Percentiles rank a stretch among this genome's conserved stretches.
phyloP scores from a whole-genome alignment of 2,113 vertebrate genomes.

The Turdus rufiventris region DNA sequence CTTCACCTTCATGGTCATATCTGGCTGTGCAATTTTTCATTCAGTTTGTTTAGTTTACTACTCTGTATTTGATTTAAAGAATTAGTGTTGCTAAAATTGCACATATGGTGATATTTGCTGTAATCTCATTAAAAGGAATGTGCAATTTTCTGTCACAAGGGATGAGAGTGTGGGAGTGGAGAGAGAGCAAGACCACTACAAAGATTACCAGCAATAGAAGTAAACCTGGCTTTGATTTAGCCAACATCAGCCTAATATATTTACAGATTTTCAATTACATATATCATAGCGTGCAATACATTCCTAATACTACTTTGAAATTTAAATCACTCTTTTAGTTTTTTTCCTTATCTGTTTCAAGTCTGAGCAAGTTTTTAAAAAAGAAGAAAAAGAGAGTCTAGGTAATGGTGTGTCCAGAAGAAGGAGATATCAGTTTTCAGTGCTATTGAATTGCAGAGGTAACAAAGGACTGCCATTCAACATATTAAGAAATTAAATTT shows the following conservation, averaged over 20 bases:
- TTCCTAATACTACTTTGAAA: background rate
- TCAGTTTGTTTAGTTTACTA: background rate
- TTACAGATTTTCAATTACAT: constrained; percentile 43
- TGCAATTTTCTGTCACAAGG: background rate
- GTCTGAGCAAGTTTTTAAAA: background rate
- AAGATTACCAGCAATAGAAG: background rate
- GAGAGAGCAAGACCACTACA: background rate
- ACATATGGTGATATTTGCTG: background rate
- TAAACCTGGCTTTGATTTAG: constrained; percentile 8
- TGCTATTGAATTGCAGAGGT: background rate
- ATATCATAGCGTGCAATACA: background rate
- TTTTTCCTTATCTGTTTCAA: background rate
- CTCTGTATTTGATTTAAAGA: background rate
- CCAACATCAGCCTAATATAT: background rate
- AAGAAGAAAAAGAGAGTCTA: too few relatives aligned
- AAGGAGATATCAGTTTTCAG: background rate
- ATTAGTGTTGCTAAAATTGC: background rate
- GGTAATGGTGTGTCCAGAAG: background rate
- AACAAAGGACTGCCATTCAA: background rate
- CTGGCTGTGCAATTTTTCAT: background rate
- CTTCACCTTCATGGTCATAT: background rate
- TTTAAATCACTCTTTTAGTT: background rate
- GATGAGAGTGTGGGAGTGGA: background rate
- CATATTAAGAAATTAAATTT: constrained; percentile 45
- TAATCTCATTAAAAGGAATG: background rate